Evolutionary conservation across 2,113 vertebrate species (phyloP).

Genomic region (Pygoscelis adeliae): DNA sequence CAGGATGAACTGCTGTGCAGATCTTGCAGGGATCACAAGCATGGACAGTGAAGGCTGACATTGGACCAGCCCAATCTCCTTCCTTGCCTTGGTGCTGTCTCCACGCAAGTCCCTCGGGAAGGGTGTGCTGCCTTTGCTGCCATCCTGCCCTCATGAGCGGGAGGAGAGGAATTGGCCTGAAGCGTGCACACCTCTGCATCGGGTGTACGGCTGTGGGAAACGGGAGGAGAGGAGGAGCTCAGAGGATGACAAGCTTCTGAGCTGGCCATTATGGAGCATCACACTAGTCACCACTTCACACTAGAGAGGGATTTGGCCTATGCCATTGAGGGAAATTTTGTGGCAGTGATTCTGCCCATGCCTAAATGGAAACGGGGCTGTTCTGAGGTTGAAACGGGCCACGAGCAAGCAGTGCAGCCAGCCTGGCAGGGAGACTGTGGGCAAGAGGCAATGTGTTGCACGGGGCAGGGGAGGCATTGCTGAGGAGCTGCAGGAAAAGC

Average conservation of each 20-base stretch:
- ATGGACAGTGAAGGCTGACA: not conserved
- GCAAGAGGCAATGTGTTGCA: not conserved
- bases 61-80: not conserved
- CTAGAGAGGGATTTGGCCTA: not conserved
- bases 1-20: not conserved
- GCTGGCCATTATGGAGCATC: not conserved
- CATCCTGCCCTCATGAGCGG: not conserved
- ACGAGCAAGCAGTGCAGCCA: not conserved
- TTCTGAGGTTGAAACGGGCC: not conserved
- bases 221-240: not conserved
- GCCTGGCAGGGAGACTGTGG: rapidly evolving
- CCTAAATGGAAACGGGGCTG: rapidly evolving
- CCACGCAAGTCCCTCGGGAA: not conserved
- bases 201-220: not conserved
- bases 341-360: not conserved
- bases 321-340: not conserved
- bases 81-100: not conserved
- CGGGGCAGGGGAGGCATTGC: not conserved
- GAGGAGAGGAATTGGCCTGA: not conserved
- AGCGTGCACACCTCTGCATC: not conserved
- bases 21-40: not conserved
- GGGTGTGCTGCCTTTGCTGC: not conserved
- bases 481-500: not conserved
- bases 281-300: not conserved
- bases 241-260: not conserved